A percentile compares a stretch with the other conserved stretches of the same genome.
Evolutionary conservation across 2,888 invertebrate species (phyloP).

Genomic region (Chrysopilus asiliformis): DNA sequence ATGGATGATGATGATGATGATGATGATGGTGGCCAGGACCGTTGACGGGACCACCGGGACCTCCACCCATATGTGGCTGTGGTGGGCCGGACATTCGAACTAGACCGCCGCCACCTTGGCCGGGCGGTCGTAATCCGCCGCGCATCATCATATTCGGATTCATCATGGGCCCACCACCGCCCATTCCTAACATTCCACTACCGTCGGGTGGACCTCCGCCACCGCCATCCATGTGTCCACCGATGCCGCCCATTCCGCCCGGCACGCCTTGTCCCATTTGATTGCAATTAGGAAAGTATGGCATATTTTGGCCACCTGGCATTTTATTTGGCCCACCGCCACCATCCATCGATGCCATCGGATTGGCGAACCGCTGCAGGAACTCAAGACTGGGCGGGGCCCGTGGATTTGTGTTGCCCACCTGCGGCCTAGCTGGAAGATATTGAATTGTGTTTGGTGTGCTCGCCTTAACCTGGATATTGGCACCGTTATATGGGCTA

Average conservation of each 20-base stretch:
- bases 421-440: slow-evolving; percentile 87
- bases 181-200: slow-evolving; percentile 30
- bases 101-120: slow-evolving; percentile 20
- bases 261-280: slow-evolving; percentile 25
- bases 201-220: slow-evolving; percentile 29
- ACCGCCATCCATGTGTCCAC: slow-evolving; percentile 38
- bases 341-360: slow-evolving; percentile 38
- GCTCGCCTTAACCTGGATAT: slow-evolving; percentile 88
- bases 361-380: slow-evolving; percentile 75
- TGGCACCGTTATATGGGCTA: slow-evolving; percentile 46
- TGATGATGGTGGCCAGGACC: background rate
- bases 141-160: slow-evolving; percentile 33
- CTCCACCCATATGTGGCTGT: slow-evolving; percentile 17
- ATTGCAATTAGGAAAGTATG: slow-evolving; percentile 31
- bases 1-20: slow-evolving; percentile 27
- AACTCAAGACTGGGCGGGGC: slow-evolving; percentile 83
- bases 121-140: slow-evolving; percentile 42
- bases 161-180: slow-evolving; percentile 14
- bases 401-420: slow-evolving; percentile 53
- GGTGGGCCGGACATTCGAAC: slow-evolving; percentile 21
- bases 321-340: slow-evolving; percentile 13
- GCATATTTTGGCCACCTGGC: slow-evolving; percentile 19
- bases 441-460: slow-evolving; percentile 98
- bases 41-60: slow-evolving; percentile 10
- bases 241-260: slow-evolving; percentile 33